A percentile compares a stretch with the other conserved stretches of the same genome.
phyloP scores from a whole-genome alignment of 2,797 vertebrate genomes.

The Salmo trutta region DNA sequence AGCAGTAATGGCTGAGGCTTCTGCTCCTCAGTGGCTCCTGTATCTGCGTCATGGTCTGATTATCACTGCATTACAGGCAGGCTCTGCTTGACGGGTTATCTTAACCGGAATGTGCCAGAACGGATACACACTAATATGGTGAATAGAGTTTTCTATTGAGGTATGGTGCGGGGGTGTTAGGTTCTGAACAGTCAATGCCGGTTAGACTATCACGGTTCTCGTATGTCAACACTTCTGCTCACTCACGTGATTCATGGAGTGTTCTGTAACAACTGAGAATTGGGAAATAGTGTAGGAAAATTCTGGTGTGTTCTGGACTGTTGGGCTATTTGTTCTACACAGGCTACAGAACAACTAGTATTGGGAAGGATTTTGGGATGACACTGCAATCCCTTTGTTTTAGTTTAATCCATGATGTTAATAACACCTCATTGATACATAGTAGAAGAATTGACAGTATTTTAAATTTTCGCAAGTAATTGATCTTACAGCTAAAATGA shows the following conservation, averaged over 20 bases:
- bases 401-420: not conserved
- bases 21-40: constrained; percentile 51
- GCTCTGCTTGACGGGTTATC: constrained; percentile 67
- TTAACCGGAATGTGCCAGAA: constrained; percentile 47
- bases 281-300: not conserved
- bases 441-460: not conserved
- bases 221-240: not conserved
- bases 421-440: not conserved
- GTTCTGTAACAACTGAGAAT: not conserved
- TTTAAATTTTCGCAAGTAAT: not conserved
- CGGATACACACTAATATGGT: constrained; percentile 48
- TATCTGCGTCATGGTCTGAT: constrained; percentile 65
- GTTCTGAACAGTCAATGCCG: constrained; percentile 36
- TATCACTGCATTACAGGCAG: constrained; percentile 63
- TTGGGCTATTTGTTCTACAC: not conserved
- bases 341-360: not conserved
- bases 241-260: too few relatives aligned
- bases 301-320: not conserved
- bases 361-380: not conserved
- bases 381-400: not conserved
- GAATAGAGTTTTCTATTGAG: constrained; percentile 39
- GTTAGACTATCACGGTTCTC: constrained; percentile 41
- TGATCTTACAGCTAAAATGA: not conserved
- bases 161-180: too few relatives aligned
- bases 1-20: constrained; percentile 53